These are phyloP conservation scores for Hipposideros larvatus DNA, from an alignment of 2,797 vertebrate genomes.

Conservation along the genomic window DNA sequence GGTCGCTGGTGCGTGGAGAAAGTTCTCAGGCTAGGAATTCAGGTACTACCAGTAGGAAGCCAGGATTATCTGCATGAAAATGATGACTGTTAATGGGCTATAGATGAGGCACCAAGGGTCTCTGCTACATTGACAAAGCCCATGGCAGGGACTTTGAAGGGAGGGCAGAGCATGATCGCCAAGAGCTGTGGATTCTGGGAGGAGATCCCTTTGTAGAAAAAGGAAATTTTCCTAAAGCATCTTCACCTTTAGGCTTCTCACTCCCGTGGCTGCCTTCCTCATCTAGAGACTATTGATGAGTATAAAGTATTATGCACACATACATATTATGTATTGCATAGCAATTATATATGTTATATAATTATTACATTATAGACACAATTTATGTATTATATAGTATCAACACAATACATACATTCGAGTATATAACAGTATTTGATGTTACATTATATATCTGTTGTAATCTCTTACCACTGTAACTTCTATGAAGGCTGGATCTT, in stretches of 20 bases:
- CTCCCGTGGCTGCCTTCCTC: neutral
- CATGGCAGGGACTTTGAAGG: neutral
- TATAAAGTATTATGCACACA: no score
- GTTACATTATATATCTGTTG: neutral
- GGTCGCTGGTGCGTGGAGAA: neutral
- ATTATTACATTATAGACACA: no score
- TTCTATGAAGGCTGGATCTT: neutral
- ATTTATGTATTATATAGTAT: no score
- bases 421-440: neutral
- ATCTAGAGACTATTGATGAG: no score
- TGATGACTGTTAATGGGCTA: no score
- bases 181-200: neutral
- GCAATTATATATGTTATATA: no score
- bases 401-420: no score
- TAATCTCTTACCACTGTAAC: neutral
- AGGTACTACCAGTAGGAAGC: neutral
- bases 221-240: neutral
- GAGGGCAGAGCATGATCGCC: neutral
- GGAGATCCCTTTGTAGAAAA: neutral
- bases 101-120: neutral
- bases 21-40: neutral
- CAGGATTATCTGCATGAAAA: neutral
- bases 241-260: neutral
- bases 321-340: no score
- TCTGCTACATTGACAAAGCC: neutral